A percentile compares a stretch with the other conserved stretches of the same genome.
phyloP scores from a whole-genome alignment of 2,797 vertebrate genomes.

The Mormyrus proboscirostris region DNA sequence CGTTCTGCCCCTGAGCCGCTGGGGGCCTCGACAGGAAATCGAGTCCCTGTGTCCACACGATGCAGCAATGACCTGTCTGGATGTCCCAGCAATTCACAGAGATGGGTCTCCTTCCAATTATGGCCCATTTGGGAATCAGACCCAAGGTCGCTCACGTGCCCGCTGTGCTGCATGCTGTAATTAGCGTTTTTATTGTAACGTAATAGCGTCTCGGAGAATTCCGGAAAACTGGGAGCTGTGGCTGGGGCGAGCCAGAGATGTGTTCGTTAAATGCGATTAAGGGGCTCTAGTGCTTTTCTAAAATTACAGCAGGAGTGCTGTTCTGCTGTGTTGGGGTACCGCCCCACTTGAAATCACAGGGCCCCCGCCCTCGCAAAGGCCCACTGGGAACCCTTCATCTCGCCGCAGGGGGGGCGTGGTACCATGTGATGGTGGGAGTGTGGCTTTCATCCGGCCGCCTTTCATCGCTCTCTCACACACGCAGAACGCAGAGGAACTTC shows the following conservation, averaged over 20 bases:
- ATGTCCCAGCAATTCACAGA: not conserved
- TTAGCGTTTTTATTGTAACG: conserved; percentile 17
- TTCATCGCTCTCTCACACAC: not conserved
- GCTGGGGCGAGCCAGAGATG: not conserved
- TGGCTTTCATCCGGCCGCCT: not conserved
- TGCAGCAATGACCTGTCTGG: not conserved
- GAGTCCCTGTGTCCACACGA: not conserved
- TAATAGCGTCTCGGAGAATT: not conserved
- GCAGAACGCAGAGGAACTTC: not conserved
- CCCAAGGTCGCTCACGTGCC: conserved; percentile 4
- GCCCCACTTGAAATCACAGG: not conserved
- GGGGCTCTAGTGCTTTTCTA: not conserved
- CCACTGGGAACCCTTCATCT: not conserved
- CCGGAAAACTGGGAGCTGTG: not conserved
- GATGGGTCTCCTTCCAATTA: conserved; percentile 7
- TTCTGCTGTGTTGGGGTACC: not conserved
- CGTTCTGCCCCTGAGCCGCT: not conserved
- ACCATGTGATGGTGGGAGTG: not conserved
- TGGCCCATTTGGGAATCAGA: not conserved
- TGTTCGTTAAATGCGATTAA: conserved; percentile 4
- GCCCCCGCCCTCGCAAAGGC: not conserved
- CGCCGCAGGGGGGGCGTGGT: not conserved
- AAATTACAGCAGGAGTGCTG: conserved; percentile 9
- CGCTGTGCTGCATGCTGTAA: not conserved
- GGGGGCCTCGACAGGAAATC: not conserved